phyloP scores from a whole-genome alignment of 2,113 vertebrate species.

The Ardeotis arabs region DNA sequence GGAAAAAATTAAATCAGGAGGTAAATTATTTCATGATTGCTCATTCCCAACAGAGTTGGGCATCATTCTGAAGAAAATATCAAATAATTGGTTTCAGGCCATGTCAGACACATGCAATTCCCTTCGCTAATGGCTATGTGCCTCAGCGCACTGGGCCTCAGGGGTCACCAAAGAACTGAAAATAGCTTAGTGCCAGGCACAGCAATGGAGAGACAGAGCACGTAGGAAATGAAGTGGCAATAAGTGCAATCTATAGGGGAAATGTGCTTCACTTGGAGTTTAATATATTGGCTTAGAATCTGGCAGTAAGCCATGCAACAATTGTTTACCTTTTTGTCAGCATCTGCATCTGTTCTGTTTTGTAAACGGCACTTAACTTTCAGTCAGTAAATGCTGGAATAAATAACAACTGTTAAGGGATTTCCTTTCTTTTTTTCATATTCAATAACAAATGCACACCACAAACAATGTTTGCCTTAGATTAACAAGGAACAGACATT shows the following conservation, averaged over 20 bases:
- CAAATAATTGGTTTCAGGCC: slow-evolving; percentile 98
- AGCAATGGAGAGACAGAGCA: slow-evolving; percentile 77
- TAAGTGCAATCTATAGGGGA: slow-evolving; percentile 97
- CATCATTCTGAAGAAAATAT: slow-evolving; percentile 97
- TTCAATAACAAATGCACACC: slow-evolving; percentile 73
- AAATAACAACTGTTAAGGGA: slow-evolving; percentile 98
- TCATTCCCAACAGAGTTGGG: slow-evolving; percentile 93
- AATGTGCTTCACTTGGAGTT: slow-evolving; percentile 96
- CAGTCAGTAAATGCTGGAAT: slow-evolving; percentile 91
- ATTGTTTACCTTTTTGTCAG: slow-evolving; percentile 99
- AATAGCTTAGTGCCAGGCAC: slow-evolving; percentile 85
- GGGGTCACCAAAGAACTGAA: slow-evolving; percentile 88
- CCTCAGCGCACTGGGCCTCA: slow-evolving; percentile 80
- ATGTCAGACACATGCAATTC: slow-evolving; percentile 97
- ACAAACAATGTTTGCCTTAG: slow-evolving; percentile 82
- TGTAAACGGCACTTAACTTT: slow-evolving; percentile 98
- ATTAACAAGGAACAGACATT: slow-evolving; percentile 80
- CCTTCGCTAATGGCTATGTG: slow-evolving; percentile 91
- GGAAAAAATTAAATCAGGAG: slow-evolving; percentile 98
- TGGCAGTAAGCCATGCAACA: slow-evolving; percentile 96
- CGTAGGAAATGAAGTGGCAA: slow-evolving; percentile 98
- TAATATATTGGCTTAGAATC: slow-evolving; percentile 94
- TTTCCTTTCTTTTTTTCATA: slow-evolving; percentile 84
- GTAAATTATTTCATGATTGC: slow-evolving; percentile 98
- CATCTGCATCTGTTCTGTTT: slow-evolving; percentile 99